phyloP scores from a whole-genome alignment of 2,797 vertebrate species.

The Scarus forsteni region DNA sequence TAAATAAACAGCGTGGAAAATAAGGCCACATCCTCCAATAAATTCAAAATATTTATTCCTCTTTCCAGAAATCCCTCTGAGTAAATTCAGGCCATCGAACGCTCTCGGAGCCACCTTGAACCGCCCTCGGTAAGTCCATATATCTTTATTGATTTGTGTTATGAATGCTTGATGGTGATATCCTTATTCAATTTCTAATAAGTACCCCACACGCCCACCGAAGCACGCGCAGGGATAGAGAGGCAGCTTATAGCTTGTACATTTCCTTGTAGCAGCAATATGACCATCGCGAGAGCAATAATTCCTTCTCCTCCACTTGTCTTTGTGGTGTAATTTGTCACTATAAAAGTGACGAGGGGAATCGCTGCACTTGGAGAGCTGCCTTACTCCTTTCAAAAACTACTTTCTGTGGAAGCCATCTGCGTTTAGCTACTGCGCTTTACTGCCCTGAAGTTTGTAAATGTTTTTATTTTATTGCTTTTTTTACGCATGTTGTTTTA shows the following conservation, averaged over 20 bases:
- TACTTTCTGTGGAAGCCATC: conserved; percentile 73
- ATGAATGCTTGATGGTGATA: conserved; percentile 79
- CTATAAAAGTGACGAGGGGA: conserved; percentile 78
- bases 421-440: conserved; percentile 45
- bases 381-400: conserved; percentile 73
- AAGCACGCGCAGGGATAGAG: conserved; percentile 48
- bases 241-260: conserved; percentile 57
- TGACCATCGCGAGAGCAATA: conserved; percentile 75
- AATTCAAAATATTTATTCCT: conserved; percentile 40
- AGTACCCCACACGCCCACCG: conserved; percentile 69
- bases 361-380: conserved; percentile 76
- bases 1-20: background rate
- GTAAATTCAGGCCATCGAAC: conserved; percentile 67
- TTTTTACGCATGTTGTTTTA: conserved; percentile 1
- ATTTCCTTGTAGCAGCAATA: conserved; percentile 69
- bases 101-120: conserved; percentile 70
- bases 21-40: background rate
- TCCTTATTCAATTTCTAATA: conserved; percentile 83
- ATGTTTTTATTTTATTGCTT: conserved; percentile 36
- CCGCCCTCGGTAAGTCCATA: conserved; percentile 82
- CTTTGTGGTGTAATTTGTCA: conserved; percentile 83
- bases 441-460: conserved; percentile 41
- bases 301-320: conserved; percentile 81
- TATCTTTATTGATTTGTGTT: conserved; percentile 82
- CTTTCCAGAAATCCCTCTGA: conserved; percentile 77